These are phyloP conservation scores for Cyclopterus lumpus DNA, from an alignment of 2,797 vertebrate species.

Conservation along the genomic window DNA sequence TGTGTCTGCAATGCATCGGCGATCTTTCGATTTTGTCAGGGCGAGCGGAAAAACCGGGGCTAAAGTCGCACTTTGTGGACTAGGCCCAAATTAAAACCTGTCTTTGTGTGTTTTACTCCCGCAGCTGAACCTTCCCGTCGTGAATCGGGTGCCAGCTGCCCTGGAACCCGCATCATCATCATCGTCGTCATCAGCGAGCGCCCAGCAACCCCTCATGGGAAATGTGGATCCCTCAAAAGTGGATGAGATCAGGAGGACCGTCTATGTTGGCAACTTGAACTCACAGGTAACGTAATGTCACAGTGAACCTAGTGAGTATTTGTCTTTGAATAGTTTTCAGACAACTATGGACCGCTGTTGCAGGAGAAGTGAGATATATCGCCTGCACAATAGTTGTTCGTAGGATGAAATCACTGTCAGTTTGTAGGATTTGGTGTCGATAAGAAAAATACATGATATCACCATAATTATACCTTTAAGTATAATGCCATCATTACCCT, in stretches of 20 bases:
- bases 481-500: background rate
- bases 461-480: background rate
- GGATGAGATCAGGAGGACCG: conserved; percentile 96
- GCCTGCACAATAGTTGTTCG: background rate
- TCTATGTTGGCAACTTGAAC: conserved; percentile 98
- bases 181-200: conserved; percentile 63
- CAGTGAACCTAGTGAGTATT: background rate
- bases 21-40: background rate
- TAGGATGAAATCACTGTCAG: background rate
- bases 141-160: conserved; percentile 82
- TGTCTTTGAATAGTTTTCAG: background rate
- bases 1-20: background rate
- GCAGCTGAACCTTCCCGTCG: conserved; percentile 90
- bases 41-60: background rate
- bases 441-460: background rate
- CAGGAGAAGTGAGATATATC: background rate
- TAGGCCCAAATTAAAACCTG: background rate
- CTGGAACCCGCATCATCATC: conserved; percentile 81
- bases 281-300: conserved; percentile 87
- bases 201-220: conserved; percentile 94
- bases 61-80: background rate
- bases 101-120: background rate
- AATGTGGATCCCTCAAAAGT: conserved; percentile 98
- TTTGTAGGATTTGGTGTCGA: background rate
- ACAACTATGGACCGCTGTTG: background rate